Evolutionary conservation across 2,888 invertebrate species (phyloP).

Genomic region (Cryptocephalus moraei): DNA sequence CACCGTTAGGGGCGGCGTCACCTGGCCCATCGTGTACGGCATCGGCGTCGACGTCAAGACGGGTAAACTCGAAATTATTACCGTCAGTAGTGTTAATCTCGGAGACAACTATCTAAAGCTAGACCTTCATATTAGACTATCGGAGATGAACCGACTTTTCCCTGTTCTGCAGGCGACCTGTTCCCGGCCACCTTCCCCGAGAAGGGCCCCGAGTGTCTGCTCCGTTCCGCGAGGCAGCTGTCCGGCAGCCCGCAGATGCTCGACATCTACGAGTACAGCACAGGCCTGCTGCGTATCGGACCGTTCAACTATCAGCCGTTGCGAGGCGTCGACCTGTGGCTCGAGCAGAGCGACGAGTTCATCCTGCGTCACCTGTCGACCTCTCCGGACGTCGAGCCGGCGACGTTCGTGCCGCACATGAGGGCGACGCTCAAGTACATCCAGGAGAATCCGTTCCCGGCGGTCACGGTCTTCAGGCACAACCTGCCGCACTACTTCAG

Average conservation of each 20-base stretch:
- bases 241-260: constrained; percentile 75
- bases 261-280: constrained; percentile 80
- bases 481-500: constrained; percentile 85
- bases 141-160: too few relatives aligned
- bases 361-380: constrained; percentile 86
- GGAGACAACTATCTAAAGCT: too few relatives aligned
- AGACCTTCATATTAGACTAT: too few relatives aligned
- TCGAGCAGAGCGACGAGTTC: constrained; percentile 84
- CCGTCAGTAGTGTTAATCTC: too few relatives aligned
- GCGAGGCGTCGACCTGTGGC: constrained; percentile 81
- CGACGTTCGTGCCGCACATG: constrained; percentile 80
- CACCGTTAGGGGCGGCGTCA: constrained; percentile 64
- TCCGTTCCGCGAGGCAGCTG: constrained; percentile 71
- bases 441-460: constrained; percentile 90
- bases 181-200: constrained; percentile 86
- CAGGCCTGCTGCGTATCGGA: constrained; percentile 79
- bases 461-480: constrained; percentile 87
- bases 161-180: constrained; percentile 57
- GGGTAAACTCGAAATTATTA: constrained; percentile 32
- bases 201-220: constrained; percentile 79
- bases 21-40: constrained; percentile 83
- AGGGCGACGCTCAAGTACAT: constrained; percentile 83
- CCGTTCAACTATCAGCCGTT: constrained; percentile 91
- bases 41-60: constrained; percentile 83
- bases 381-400: constrained; percentile 84